Evolutionary conservation across 2,888 invertebrate genomes (phyloP), one percentile per base, ranked within the genome.

Genomic region (Cheilosia urbana): DNA sequence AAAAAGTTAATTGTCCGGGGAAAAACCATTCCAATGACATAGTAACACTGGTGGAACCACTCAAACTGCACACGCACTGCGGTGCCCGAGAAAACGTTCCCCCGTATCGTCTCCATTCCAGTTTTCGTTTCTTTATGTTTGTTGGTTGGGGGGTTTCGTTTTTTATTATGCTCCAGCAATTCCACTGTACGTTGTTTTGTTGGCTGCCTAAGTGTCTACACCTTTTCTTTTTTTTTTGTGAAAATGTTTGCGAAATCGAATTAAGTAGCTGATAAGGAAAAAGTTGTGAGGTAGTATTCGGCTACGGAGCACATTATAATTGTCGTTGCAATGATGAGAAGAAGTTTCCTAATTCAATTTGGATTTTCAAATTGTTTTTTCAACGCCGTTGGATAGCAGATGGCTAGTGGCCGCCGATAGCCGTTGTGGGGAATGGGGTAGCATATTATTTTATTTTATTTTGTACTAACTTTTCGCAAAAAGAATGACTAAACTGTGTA

Each of bases 261-360:
- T 83, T 77, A 72, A 72, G 27, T 79, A 49, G 57, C 65, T 84
- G 84, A 84, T 84, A 84, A 84, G 75, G 69, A 55, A 69, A 66
- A 75, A 63, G 58, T 55, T 71, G 55, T 79, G 45, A 19, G 21
- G 30, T 49, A 30, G 72, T 68, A 60, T 47, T 9, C 17, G 63
- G 34, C n/a, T 34, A 19, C 13, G 37, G 9, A 68, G 83, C 83
- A 84, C 79, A 84, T 84, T 84, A 69, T 63, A 78, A 69, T 55
- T 47, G 60, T 63, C 19, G 6, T 47, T 13, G 6, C 30, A 13
- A n/a, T 45, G 3, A 1, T 6, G 24, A 27, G 13, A 7, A 45
- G 15, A 65, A 57, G 47, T 78, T 63, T 57, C 11, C 13, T 27
- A 45, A 73, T 62, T 62, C 17, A 69, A 77, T 75, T 75, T 34